Evolutionary conservation across 2,797 vertebrate genomes (phyloP).

Genomic region (Pipistrellus pipistrellus): DNA sequence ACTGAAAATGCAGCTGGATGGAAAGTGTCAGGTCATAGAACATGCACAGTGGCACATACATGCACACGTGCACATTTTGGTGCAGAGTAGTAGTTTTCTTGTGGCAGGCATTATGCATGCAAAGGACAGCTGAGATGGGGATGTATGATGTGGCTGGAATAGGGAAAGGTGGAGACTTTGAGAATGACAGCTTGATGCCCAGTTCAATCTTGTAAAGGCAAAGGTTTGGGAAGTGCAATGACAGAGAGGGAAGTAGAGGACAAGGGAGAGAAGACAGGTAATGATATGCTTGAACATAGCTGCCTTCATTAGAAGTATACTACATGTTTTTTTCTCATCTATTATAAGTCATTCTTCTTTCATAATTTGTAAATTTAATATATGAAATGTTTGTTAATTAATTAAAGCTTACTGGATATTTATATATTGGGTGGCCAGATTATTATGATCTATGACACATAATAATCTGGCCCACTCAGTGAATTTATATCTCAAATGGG

Average conservation of each 20-base stretch:
- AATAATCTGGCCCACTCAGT: too few species aligned
- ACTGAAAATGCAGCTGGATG: constrained; percentile 32
- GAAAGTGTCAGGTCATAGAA: constrained; percentile 1
- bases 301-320: background rate
- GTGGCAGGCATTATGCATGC: background rate
- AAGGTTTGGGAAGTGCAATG: background rate
- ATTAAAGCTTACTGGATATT: background rate
- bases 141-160: background rate
- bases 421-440: background rate
- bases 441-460: too few species aligned
- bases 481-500: too few species aligned
- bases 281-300: background rate
- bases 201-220: background rate
- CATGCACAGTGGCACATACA: background rate
- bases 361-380: background rate
- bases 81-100: background rate
- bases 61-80: background rate
- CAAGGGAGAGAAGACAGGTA: background rate
- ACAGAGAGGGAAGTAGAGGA: background rate
- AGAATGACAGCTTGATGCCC: background rate
- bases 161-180: background rate
- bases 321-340: background rate
- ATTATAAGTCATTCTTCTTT: constrained; percentile 65
- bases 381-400: background rate
- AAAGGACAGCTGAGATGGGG: background rate